Base-by-base conservation (phyloP, 2,888 invertebrate genomes). In the Perizoma affinitatum region DNA sequence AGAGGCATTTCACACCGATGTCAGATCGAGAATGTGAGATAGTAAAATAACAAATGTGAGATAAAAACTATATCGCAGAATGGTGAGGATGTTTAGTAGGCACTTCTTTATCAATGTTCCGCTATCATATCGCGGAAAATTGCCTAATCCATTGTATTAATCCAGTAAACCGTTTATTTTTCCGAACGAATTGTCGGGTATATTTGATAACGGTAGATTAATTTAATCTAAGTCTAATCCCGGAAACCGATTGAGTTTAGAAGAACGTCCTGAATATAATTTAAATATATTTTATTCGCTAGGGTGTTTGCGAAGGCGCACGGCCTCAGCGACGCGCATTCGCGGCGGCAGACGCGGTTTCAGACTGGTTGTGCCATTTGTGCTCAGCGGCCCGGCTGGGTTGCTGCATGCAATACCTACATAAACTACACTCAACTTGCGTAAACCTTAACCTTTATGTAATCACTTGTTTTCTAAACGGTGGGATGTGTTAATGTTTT, bases 371-470 rank as follows among this genome's bases (percentile, higher is more conserved):
- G 48, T 7, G 4, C 11, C 35, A 41, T 7, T 55, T 35, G 43
- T 34, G 45, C 38, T 38, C 5, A 7, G 38, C 38, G 38, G 38
- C 38, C 38, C 38, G 38, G 38, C 53, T 48, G 8, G 5, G 6
- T 52, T 41, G 40, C 51, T 69, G 67, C 45, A 61, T 58, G 68
- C 70, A 65, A 65, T 65, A 66, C 66, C 22, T 22, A 38, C 7
- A 38, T 7, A 38, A 5, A 64, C 59, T 67, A 65, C 66, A 64
- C 58, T 68, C 61, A 59, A 76, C 83, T 87, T 87, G 84, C 87
- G 86, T 74, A 88, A 87, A 86, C 80, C 74, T 73, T 78, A 79
- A 79, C 78, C 80, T 78, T 88, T 87, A 88, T 86, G 82, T 85
- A 88, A 88, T 79, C 75, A 71, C 70, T 76, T 74, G 78, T 83